phyloP scores from a whole-genome alignment of 2,113 vertebrate species.

The Zosterops pallidus region DNA sequence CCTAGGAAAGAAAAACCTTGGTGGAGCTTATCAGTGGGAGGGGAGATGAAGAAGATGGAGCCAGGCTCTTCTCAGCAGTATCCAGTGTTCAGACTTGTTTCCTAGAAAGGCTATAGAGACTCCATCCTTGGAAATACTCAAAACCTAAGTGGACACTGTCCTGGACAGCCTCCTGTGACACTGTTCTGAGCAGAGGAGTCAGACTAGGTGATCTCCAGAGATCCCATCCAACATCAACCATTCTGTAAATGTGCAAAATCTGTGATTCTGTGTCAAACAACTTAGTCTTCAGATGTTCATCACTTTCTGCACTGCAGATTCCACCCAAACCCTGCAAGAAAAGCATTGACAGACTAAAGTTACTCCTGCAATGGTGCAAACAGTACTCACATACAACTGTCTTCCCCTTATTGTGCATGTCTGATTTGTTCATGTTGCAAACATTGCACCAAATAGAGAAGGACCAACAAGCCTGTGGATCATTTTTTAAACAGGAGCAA shows the following conservation, averaged over 20 bases:
- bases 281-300: background rate
- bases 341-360: background rate
- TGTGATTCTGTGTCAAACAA: background rate
- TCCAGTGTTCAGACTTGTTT: background rate
- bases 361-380: background rate
- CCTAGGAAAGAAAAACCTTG: background rate
- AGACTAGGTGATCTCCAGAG: background rate
- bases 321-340: background rate
- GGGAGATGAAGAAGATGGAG: background rate
- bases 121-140: background rate
- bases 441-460: background rate
- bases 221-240: accelerated
- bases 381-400: background rate
- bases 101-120: background rate
- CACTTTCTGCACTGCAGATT: background rate
- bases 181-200: background rate
- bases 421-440: background rate
- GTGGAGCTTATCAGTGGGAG: background rate
- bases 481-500: background rate
- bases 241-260: background rate
- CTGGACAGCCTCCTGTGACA: background rate
- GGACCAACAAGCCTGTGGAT: background rate
- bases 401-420: background rate
- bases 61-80: background rate
- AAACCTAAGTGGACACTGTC: background rate